Conservation (phyloP, 1,140 invertebrate genomes). For the Scaptomyza montana region DNA sequence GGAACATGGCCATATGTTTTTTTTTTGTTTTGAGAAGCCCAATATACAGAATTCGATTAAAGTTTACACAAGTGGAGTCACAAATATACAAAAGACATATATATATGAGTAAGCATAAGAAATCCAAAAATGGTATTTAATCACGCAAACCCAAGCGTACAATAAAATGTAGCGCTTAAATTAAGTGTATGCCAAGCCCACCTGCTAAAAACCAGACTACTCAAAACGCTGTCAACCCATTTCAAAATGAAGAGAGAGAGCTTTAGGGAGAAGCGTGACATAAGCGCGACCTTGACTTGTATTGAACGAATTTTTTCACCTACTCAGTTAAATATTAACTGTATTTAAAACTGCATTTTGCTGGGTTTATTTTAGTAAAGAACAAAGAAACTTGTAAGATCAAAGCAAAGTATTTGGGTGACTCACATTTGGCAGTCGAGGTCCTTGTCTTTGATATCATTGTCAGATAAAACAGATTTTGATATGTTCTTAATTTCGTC, state of each 20-base stretch:
- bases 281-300: conserved; percentile 63
- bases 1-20: conserved; percentile 43
- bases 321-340: background rate
- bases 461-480: conserved; percentile 16
- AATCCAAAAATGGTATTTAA: conserved; percentile 6
- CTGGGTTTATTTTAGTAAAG: background rate
- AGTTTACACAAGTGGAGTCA: too few relatives aligned
- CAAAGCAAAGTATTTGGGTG: background rate
- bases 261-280: conserved; percentile 48
- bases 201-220: background rate
- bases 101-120: background rate
- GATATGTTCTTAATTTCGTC: conserved; percentile 45
- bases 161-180: background rate
- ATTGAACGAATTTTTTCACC: conserved; percentile 10
- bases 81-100: background rate
- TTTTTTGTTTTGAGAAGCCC: background rate
- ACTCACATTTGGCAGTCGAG: conserved; percentile 23
- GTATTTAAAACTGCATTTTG: background rate
- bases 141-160: conserved; percentile 7
- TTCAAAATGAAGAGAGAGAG: conserved; percentile 20
- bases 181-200: conserved; percentile 7
- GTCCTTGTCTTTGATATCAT: conserved; percentile 2
- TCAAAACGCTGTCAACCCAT: conserved; percentile 3
- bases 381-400: background rate
- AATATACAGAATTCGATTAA: background rate